Evolutionary conservation across 2,888 invertebrate species (phyloP).

Genomic region (Notodonta ziczac): DNA sequence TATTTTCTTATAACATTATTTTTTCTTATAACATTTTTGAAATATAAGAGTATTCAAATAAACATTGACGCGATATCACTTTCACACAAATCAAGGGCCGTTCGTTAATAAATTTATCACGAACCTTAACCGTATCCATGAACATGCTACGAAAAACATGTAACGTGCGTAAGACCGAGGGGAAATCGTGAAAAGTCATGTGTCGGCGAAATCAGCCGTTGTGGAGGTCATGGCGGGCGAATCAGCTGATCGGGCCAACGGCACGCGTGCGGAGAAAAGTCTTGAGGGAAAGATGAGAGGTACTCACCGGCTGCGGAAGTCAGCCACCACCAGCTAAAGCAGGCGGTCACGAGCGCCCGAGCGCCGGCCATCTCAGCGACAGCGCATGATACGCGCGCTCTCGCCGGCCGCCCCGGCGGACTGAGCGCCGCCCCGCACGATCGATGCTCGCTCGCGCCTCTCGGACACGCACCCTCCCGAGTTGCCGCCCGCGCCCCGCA

Average conservation of each 20-base stretch:
- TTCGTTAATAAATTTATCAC: conserved; percentile 40
- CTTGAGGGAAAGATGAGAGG: conserved; percentile 23
- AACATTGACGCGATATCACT: conserved; percentile 40
- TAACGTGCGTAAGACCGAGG: conserved; percentile 42
- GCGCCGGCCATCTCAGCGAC: conserved; percentile 83
- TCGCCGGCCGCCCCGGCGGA: conserved; percentile 84
- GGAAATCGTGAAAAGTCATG: conserved; percentile 58
- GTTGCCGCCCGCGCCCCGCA: conserved; percentile 65
- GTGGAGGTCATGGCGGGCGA: conserved; percentile 38
- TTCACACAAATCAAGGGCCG: not conserved
- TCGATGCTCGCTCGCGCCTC: conserved; percentile 71
- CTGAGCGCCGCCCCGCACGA: conserved; percentile 67
- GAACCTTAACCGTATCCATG: conserved; percentile 46
- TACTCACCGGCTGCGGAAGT: conserved; percentile 82
- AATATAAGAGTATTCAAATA: conserved; percentile 28
- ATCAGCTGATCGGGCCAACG: conserved; percentile 65
- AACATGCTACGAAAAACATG: conserved; percentile 53
- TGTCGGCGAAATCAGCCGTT: conserved; percentile 46
- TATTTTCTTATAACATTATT: too few species aligned
- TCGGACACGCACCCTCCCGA: conserved; percentile 74
- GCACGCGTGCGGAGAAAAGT: conserved; percentile 10
- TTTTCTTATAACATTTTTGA: too few species aligned
- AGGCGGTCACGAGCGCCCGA: conserved; percentile 84
- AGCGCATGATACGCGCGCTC: conserved; percentile 83
- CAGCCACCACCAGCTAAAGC: conserved; percentile 83